Percentiles rank a stretch among this genome's conserved stretches.
These are phyloP conservation scores for Saguinus imperator DNA, from an alignment of 2,113 vertebrate species.

Conservation along the genomic window DNA sequence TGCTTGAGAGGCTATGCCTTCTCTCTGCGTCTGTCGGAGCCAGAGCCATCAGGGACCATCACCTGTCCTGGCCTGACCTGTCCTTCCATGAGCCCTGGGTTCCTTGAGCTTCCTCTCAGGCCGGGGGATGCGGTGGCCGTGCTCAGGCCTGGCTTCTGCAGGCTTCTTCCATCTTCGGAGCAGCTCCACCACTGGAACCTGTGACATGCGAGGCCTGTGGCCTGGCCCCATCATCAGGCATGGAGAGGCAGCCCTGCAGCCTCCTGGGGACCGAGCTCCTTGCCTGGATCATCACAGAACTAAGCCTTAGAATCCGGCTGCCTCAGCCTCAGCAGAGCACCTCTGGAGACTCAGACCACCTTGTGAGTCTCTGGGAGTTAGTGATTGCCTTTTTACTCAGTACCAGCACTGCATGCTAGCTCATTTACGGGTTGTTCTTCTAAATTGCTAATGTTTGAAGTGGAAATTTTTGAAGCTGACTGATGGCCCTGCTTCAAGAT, in stretches of 20 bases:
- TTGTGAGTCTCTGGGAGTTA: not conserved
- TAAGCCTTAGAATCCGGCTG: not conserved
- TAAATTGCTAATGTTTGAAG: not conserved
- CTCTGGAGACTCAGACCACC: not conserved
- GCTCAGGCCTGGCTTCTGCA: not conserved
- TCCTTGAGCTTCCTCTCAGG: too few relatives aligned
- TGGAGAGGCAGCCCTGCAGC: not conserved
- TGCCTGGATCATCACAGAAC: not conserved
- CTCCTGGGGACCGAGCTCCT: not conserved
- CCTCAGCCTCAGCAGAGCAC: not conserved
- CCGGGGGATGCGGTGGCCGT: not conserved
- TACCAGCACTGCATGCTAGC: too few relatives aligned
- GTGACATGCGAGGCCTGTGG: not conserved
- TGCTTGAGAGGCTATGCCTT: not conserved
- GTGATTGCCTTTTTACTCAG: not conserved
- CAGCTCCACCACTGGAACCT: rapidly evolving
- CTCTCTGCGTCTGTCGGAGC: not conserved
- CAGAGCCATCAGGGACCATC: not conserved
- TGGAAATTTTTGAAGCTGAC: not conserved
- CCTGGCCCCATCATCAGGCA: not conserved
- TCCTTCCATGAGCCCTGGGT: not conserved
- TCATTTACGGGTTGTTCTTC: not conserved
- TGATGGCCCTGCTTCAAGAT: not conserved
- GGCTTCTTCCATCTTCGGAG: not conserved
- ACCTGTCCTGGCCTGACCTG: rapidly evolving